A percentile compares a stretch with the other conserved stretches of the same genome.
These are phyloP conservation scores for Drosophila mojavensis DNA, from an alignment of 1,140 invertebrate species.

Conservation along the genomic window DNA sequence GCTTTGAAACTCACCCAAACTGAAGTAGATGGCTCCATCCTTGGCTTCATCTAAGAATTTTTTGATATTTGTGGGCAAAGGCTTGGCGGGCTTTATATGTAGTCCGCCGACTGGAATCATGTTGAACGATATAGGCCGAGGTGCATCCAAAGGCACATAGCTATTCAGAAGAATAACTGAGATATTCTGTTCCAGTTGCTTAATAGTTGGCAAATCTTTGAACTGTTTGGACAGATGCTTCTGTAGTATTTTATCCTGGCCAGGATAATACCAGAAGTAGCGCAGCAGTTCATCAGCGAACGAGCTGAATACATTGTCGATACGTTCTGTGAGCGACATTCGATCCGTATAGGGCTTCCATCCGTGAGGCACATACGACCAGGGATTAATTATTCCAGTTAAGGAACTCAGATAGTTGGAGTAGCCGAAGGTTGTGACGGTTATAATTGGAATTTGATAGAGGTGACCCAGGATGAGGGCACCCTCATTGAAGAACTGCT, in stretches of 20 bases:
- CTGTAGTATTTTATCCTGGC: slow-evolving; percentile 67
- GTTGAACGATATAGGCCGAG: slow-evolving; percentile 83
- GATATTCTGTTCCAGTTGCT: slow-evolving; percentile 85
- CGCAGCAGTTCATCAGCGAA: slow-evolving; percentile 53
- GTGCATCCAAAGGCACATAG: slow-evolving; percentile 83
- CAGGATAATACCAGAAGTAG: slow-evolving; percentile 60
- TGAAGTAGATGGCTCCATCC: slow-evolving; percentile 86
- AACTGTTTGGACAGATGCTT: slow-evolving; percentile 67
- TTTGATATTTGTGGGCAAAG: slow-evolving; percentile 74
- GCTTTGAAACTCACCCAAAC: slow-evolving; percentile 83
- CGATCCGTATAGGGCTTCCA: slow-evolving; percentile 61
- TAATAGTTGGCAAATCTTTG: slow-evolving; percentile 72
- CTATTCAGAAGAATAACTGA: slow-evolving; percentile 85
- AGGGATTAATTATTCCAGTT: slow-evolving; percentile 69
- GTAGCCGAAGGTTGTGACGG: slow-evolving; percentile 70
- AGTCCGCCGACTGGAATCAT: slow-evolving; percentile 85
- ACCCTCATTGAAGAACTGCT: slow-evolving; percentile 83
- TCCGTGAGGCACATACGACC: slow-evolving; percentile 77
- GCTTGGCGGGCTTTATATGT: slow-evolving; percentile 83
- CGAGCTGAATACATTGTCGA: slow-evolving; percentile 53
- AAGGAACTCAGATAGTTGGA: slow-evolving; percentile 73
- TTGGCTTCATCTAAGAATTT: slow-evolving; percentile 83
- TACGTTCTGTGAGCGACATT: slow-evolving; percentile 83
- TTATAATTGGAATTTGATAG: slow-evolving; percentile 82
- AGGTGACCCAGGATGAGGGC: slow-evolving; percentile 79